phyloP scores from a whole-genome alignment of 1,140 invertebrate genomes.

The Drosophila bocqueti region DNA sequence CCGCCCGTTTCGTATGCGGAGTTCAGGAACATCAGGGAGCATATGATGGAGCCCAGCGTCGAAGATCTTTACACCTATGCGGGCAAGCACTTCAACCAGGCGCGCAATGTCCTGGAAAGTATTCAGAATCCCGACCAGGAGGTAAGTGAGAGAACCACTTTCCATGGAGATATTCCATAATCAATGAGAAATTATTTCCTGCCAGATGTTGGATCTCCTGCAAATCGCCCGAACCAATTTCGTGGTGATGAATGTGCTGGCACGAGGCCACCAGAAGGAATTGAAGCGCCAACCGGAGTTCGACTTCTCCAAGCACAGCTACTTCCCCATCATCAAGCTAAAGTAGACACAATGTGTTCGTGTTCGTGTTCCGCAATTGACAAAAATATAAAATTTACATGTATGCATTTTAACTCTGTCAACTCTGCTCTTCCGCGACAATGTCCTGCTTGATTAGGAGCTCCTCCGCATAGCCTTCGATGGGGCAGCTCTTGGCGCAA shows the following conservation, averaged over 20 bases:
- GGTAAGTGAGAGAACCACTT: conserved; percentile 86
- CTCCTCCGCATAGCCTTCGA: conserved; percentile 89
- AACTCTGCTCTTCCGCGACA: conserved; percentile 45
- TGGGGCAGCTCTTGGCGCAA: conserved; percentile 91
- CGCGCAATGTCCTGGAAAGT: conserved; percentile 92
- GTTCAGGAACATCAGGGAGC: conserved; percentile 89
- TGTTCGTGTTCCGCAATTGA: conserved; percentile 53
- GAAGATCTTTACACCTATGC: conserved; percentile 91
- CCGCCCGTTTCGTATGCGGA: conserved; percentile 95
- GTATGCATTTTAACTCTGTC: conserved; percentile 47
- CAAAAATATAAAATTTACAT: conserved; percentile 64
- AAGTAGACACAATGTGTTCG: conserved; percentile 45
- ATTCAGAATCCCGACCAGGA: conserved; percentile 92
- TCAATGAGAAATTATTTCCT: background rate
- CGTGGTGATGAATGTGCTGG: conserved; percentile 95
- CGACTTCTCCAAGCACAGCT: conserved; percentile 94
- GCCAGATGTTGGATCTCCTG: conserved; percentile 92
- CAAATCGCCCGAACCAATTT: conserved; percentile 98
- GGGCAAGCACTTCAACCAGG: conserved; percentile 96
- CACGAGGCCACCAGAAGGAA: conserved; percentile 95
- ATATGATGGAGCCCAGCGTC: conserved; percentile 71
- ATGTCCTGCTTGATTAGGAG: conserved; percentile 96
- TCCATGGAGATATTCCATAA: background rate
- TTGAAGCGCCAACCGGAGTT: conserved; percentile 94
- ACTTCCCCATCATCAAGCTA: conserved; percentile 96